A percentile compares a stretch with the other conserved stretches of the same genome.
Conservation (phyloP, 1,140 invertebrate species). For the Ooceraea biroi region DNA sequence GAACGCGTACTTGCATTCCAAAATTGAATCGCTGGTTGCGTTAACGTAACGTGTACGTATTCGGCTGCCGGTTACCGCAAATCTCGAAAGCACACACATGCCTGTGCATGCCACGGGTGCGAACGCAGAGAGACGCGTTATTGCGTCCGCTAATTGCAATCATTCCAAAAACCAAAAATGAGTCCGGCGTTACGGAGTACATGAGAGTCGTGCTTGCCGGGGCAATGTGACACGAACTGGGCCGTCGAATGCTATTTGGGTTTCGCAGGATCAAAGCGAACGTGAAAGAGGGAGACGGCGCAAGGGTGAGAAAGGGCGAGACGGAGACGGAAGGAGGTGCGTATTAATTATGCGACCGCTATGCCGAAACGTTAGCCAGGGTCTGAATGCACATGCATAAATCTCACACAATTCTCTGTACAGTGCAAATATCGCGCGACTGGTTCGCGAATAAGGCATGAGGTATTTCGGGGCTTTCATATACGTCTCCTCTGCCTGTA, state of each 20-base stretch:
- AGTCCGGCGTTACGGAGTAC: neutral
- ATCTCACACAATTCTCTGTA: conserved; percentile 2
- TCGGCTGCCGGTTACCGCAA: neutral
- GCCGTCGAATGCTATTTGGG: conserved; percentile 20
- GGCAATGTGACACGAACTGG: conserved; percentile 1
- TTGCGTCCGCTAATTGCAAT: conserved; percentile 31
- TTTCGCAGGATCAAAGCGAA: conserved; percentile 32
- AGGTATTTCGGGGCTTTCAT: conserved; percentile 16
- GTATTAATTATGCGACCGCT: conserved; percentile 32
- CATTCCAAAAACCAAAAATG: conserved; percentile 46
- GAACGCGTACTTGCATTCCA: neutral
- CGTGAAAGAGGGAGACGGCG: conserved; percentile 3
- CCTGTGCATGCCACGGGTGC: neutral
- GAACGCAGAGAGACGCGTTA: conserved; percentile 16
- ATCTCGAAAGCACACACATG: conserved; percentile 11
- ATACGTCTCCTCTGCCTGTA: neutral
- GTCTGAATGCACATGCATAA: conserved; percentile 20
- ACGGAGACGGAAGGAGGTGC: neutral
- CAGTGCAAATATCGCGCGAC: conserved; percentile 12
- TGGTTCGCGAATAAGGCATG: conserved; percentile 20
- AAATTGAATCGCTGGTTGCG: conserved; percentile 4
- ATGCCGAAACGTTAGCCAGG: neutral
- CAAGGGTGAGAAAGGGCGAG: no score
- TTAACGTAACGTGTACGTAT: no score
- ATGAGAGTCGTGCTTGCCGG: neutral